Conservation (phyloP, 1,140 invertebrate species). For the Hypothenemus hampei region DNA sequence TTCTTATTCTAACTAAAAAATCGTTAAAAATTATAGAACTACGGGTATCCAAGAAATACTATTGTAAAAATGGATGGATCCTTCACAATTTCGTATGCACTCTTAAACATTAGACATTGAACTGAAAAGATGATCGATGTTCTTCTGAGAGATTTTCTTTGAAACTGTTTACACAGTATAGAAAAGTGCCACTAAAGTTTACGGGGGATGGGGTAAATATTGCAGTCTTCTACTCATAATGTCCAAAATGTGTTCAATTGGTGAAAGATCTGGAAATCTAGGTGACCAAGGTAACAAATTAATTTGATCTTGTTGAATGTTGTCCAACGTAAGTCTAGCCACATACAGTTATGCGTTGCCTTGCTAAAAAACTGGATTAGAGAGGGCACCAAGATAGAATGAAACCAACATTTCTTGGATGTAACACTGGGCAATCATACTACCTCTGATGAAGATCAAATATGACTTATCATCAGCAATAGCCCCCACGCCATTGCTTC, state of each 20-base stretch:
- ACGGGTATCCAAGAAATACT: not conserved
- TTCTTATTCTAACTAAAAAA: no score
- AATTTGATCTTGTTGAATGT: not conserved
- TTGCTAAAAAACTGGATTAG: not conserved
- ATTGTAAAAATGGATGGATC: not conserved
- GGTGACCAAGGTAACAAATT: not conserved
- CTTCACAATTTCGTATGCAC: not conserved
- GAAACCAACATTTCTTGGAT: no score
- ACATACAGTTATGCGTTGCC: not conserved
- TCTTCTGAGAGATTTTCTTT: not conserved
- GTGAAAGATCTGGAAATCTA: not conserved
- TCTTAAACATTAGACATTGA: not conserved
- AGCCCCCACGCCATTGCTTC: no score
- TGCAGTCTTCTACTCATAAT: not conserved
- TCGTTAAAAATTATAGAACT: not conserved
- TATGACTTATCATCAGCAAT: no score
- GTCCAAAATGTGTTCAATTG: not conserved
- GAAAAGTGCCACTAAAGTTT: not conserved
- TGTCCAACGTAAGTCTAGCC: not conserved
- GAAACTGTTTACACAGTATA: not conserved
- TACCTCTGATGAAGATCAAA: no score
- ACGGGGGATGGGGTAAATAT: not conserved
- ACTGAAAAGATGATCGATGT: not conserved
- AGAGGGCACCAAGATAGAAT: not conserved
- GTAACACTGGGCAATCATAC: no score